Conservation (phyloP, 1,140 invertebrate species). For the Gonioctena quinquepunctata region DNA sequence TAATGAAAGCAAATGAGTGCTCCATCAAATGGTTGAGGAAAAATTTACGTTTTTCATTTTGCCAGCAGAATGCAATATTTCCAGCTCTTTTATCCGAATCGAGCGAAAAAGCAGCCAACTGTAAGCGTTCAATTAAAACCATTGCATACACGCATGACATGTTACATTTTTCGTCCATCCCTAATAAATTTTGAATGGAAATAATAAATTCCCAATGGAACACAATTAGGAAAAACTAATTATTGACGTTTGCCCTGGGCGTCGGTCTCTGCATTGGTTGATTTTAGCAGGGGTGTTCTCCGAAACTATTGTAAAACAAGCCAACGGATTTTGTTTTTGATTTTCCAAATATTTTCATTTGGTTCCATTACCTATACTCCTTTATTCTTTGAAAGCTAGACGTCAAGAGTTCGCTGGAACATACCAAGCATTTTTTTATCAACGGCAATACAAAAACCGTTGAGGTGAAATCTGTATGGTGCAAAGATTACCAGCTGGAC, state of each 20-base stretch:
- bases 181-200: slow-evolving; percentile 29
- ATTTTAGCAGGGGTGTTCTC: too few species aligned
- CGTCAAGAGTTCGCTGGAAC: too few species aligned
- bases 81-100: slow-evolving; percentile 20
- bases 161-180: slow-evolving; percentile 16
- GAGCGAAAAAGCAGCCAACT: slow-evolving; percentile 18
- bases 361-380: too few species aligned
- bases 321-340: too few species aligned
- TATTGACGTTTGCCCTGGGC: slow-evolving; percentile 19
- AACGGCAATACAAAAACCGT: too few species aligned
- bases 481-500: too few species aligned
- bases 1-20: slow-evolving; percentile 12
- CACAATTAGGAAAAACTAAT: slow-evolving; percentile 29
- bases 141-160: slow-evolving; percentile 27
- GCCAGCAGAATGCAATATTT: slow-evolving; percentile 15
- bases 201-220: slow-evolving; percentile 33
- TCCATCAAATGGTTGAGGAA: slow-evolving; percentile 5
- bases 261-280: neutral
- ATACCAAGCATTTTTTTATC: too few species aligned
- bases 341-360: too few species aligned
- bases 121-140: slow-evolving; percentile 27
- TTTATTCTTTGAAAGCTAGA: too few species aligned
- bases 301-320: too few species aligned
- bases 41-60: slow-evolving; percentile 16
- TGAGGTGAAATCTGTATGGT: too few species aligned